Percentiles rank a stretch among this genome's conserved stretches.
phyloP scores from a whole-genome alignment of 2,113 vertebrate genomes.

The Lepisosteus oculatus region DNA sequence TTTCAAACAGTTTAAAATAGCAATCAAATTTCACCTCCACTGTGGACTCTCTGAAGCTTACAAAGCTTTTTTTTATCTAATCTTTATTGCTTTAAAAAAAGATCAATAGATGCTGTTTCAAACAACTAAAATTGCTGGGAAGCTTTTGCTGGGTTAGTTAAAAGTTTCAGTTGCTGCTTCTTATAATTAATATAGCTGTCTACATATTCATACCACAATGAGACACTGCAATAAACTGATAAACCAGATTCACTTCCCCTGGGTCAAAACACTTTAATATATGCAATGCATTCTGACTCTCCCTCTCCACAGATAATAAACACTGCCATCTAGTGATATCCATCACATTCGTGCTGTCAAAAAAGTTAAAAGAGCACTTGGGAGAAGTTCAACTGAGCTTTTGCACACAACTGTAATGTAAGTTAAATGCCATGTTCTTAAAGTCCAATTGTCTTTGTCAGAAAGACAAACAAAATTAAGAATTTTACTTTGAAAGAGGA shows the following conservation, averaged over 20 bases:
- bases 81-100: no score
- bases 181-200: background rate
- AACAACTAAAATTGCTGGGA: background rate
- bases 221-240: background rate
- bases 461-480: conserved; percentile 10
- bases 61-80: no score
- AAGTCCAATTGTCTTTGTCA: conserved; percentile 12
- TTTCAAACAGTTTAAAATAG: no score
- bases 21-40: no score
- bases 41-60: no score
- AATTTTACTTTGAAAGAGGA: background rate
- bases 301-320: conserved; percentile 28
- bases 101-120: no score
- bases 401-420: conserved; percentile 11
- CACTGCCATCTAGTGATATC: conserved; percentile 50
- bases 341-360: conserved; percentile 35
- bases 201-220: conserved; percentile 1
- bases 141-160: background rate
- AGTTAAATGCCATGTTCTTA: conserved; percentile 18
- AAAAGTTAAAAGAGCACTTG: conserved; percentile 5
- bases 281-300: conserved; percentile 4
- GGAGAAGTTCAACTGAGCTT: conserved; percentile 8
- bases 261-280: conserved; percentile 2
- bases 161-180: background rate
- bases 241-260: background rate